Evolutionary conservation across 2,888 invertebrate species (phyloP), one percentile per base, ranked within the genome.

Genomic region (Micoletzkya japonica): DNA sequence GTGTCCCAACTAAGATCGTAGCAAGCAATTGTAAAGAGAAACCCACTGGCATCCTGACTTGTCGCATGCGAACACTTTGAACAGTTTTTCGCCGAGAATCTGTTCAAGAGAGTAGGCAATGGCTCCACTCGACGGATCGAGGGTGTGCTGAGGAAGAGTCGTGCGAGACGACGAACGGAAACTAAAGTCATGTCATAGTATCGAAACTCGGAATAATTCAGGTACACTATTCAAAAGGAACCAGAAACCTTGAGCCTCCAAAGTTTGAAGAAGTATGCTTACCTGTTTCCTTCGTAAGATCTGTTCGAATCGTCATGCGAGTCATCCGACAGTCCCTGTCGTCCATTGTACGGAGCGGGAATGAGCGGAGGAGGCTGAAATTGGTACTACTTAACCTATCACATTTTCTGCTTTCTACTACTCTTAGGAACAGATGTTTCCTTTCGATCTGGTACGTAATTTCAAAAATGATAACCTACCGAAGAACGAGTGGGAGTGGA

Each of bases 31-130:
- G 32, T n/a, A n/a, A 34, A 34, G 26, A 34, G 50, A 30, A 39
- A 71, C 71, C 72, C 24, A 77, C 76, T 76, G 74, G 75, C 75
- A 74, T 26, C 77, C 77, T 34, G 61, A 56, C 39, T 73, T 73
- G 52, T 77, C 77, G 44, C 70, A 72, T 0, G 76, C 76, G 30
- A 77, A 77, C 26, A 39, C 36, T 28, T 71, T 70, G 6, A 77
- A 61, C 0, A 72, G 58, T 17, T 70, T 72, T n/a, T 74, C 66
- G 6, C 61, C 72, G 44, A 77, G 60, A 24, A 77, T 72, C n/a
- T 72, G 58, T 6, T 57, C 69, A 37, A 69, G 37, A 17, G 69
- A 63, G 54, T 64, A 64, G 24, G 36, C 61, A 50, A 72, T 72
- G 17, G 32, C 32, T 4, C 67, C 67, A 14, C 30, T 57, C 32